Evolutionary conservation across 1,140 invertebrate species (phyloP), one percentile per base, ranked within the genome.

Genomic region (Bombus impatiens): DNA sequence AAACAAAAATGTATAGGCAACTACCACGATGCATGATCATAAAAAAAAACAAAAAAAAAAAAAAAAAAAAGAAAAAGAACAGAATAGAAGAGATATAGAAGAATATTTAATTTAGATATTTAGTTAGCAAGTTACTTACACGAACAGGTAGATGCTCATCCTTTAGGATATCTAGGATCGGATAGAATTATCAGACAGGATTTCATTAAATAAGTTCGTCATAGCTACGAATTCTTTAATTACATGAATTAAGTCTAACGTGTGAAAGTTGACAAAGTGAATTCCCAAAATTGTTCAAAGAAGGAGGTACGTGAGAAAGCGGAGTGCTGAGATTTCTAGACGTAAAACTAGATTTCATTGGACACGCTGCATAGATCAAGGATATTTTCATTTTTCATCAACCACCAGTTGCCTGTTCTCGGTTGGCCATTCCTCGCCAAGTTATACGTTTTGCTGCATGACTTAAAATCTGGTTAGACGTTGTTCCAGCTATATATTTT

Each of bases 381-480:
- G 22, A 70, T 42, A 78, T 44, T 70, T 88, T 57, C 37, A 65
- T 74, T 65, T 88, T 82, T 78, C 82, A 84, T 88, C 88, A 68
- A 78, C 88, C 88, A 89, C 88, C 87, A 88, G 88, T 89, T 89
- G 88, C 87, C 78, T 25, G 59, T 44, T 79, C 44, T 57, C n/a
- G 72, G 28, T 25, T 18, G 9, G 22, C n/a, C 71, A 15, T 13
- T 78, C 28, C 22, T n/a, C 40, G 76, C 25, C 35, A 47, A 87
- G 59, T 53, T 59, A 82, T 88, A 70, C 77, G 22, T 88, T 88
- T 68, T 44, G 57, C 15, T 44, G 37, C 37, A 42, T 40, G 67
- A 84, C 57, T 65, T 57, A 72, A 85, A 88, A 67, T 53, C 77
- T 53, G 71, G 37, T 35, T 59, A 65, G 77, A 85, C 84, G 25